phyloP scores from a whole-genome alignment of 2,888 invertebrate genomes.

The Xestobium rufovillosum region DNA sequence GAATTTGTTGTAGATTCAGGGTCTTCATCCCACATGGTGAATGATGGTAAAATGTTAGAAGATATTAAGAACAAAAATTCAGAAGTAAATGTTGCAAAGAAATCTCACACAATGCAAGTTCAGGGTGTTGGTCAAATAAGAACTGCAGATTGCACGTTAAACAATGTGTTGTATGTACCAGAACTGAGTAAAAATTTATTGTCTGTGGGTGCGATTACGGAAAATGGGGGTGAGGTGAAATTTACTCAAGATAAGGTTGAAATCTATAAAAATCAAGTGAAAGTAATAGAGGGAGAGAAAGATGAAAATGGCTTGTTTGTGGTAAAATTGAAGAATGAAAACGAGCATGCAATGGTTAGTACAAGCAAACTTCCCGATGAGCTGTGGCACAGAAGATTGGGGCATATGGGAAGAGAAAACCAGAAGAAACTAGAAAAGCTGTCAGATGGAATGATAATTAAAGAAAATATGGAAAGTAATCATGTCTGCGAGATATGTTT shows the following conservation, averaged over 20 bases:
- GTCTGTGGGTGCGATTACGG: conserved; percentile 22
- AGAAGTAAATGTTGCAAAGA: conserved; percentile 5
- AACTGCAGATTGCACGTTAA: conserved; percentile 10
- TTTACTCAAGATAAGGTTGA: conserved; percentile 18
- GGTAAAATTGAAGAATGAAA: conserved; percentile 7
- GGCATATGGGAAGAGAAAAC: conserved; percentile 14
- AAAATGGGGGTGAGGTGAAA: conserved; percentile 20
- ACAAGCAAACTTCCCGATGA: conserved; percentile 5
- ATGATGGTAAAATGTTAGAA: conserved; percentile 5
- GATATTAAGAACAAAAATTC: conserved; percentile 2
- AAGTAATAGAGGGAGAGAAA: conserved; percentile 11
- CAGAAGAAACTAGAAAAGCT: conserved; percentile 16
- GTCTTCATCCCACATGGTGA: conserved; percentile 5
- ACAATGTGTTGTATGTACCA: conserved; percentile 20
- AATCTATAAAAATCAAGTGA: conserved; percentile 14
- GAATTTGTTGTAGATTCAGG: conserved; percentile 6
- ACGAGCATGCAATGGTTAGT: conserved; percentile 2
- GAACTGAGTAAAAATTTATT: conserved; percentile 23
- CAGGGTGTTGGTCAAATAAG: conserved; percentile 1
- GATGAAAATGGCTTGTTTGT: conserved; percentile 7
- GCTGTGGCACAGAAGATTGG: conserved; percentile 16
- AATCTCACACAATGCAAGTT: conserved; percentile 5
- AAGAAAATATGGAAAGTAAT: no score
- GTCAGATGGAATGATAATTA: conserved; percentile 13
- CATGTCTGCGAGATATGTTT: conserved; percentile 36